Percentiles rank a stretch among this genome's conserved stretches.
These are phyloP conservation scores for Eidolon dupreanum DNA, from an alignment of 2,797 vertebrate genomes.

Conservation along the genomic window DNA sequence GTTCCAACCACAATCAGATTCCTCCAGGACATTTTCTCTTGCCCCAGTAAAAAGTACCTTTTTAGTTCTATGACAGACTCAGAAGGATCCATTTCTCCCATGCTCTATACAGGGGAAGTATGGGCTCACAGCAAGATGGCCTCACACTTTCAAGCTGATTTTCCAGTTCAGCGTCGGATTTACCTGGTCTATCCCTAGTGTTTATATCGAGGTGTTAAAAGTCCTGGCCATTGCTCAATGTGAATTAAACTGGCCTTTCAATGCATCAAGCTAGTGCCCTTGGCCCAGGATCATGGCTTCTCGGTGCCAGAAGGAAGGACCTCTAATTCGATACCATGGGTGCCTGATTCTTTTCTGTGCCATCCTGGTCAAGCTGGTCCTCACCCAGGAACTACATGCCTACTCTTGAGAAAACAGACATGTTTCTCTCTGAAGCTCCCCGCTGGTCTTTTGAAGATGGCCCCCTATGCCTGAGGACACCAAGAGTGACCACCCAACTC, in stretches of 20 bases:
- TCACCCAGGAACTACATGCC: neutral
- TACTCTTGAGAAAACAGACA: accelerated
- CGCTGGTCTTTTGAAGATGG: neutral
- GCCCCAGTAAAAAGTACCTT: neutral
- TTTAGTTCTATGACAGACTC: neutral
- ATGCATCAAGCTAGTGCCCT: neutral
- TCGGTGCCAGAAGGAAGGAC: neutral
- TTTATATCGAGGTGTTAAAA: neutral
- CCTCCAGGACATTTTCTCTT: neutral
- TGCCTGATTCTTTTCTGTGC: neutral
- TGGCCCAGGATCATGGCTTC: neutral
- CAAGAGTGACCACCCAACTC: neutral
- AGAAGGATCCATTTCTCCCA: neutral
- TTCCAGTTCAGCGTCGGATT: neutral
- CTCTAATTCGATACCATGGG: neutral
- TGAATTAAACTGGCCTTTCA: neutral
- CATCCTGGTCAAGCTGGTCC: neutral
- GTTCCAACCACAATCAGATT: neutral
- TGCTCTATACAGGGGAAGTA: neutral
- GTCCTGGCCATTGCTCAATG: neutral
- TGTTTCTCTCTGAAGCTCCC: neutral
- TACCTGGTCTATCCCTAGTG: neutral
- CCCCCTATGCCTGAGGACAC: neutral
- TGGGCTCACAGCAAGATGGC: neutral
- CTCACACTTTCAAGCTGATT: neutral